Conservation (phyloP, 2,888 invertebrate species). For the Tyria jacobaeae region DNA sequence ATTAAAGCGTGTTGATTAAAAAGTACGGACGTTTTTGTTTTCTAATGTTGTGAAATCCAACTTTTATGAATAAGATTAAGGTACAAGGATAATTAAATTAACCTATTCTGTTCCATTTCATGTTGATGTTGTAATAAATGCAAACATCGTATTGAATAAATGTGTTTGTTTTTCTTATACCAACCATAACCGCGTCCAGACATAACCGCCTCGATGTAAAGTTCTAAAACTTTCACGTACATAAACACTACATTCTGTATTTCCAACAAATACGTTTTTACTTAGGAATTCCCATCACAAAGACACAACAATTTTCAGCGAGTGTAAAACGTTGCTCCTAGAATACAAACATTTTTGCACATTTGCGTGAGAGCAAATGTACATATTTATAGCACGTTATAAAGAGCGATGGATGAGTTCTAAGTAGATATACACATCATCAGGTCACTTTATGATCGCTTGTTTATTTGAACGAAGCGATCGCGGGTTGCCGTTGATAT, state of each 20-base stretch:
- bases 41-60: too few species aligned
- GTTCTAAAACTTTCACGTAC: not conserved
- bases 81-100: too few species aligned
- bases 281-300: slow-evolving; percentile 1
- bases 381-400: slow-evolving; percentile 48
- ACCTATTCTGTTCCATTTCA: too few species aligned
- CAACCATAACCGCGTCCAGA: not conserved
- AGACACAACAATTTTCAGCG: slow-evolving; percentile 3
- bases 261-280: not conserved
- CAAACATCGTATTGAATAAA: too few species aligned
- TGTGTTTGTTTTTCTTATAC: too few species aligned
- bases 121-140: too few species aligned
- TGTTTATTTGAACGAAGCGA: slow-evolving; percentile 58
- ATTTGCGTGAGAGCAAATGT: slow-evolving; percentile 6
- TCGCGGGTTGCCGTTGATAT: slow-evolving; percentile 45
- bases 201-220: not conserved
- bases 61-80: too few species aligned
- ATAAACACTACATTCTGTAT: not conserved
- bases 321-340: not conserved
- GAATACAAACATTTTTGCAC: slow-evolving; percentile 11
- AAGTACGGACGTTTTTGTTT: too few species aligned
- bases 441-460: slow-evolving; percentile 48
- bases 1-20: too few species aligned
- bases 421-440: slow-evolving; percentile 54
- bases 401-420: slow-evolving; percentile 45